Evolutionary conservation across 2,888 invertebrate species (phyloP).

Genomic region (Platerodrilus igneus): DNA sequence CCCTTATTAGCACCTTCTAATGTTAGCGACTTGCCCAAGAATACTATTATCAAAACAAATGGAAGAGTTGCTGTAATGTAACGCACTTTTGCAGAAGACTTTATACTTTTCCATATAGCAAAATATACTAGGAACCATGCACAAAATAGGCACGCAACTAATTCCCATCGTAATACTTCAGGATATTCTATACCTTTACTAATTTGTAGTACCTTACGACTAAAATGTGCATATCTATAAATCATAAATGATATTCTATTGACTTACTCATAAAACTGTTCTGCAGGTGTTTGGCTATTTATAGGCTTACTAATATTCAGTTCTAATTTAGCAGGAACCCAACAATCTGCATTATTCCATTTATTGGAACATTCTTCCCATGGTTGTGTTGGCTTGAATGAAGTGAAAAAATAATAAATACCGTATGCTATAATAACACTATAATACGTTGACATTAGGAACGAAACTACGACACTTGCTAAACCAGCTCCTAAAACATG

Average conservation of each 20-base stretch:
- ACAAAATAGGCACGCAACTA: conserved; percentile 81
- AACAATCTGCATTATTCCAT: conserved; percentile 82
- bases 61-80: conserved; percentile 93
- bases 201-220: conserved; percentile 81
- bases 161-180: conserved; percentile 79
- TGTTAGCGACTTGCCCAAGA: conserved; percentile 83
- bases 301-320: conserved; percentile 63
- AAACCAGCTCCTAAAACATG: conserved; percentile 88
- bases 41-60: conserved; percentile 79
- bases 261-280: conserved; percentile 88
- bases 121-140: conserved; percentile 95
- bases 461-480: conserved; percentile 90
- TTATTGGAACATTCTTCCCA: conserved; percentile 85
- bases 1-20: conserved; percentile 85
- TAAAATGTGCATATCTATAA: conserved; percentile 48
- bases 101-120: conserved; percentile 93
- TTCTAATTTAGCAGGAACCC: conserved; percentile 61
- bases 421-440: conserved; percentile 94
- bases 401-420: conserved; percentile 88
- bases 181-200: conserved; percentile 79
- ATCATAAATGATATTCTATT: no score
- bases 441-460: conserved; percentile 92
- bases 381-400: conserved; percentile 81
- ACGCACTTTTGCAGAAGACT: conserved; percentile 86
- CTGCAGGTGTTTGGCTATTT: conserved; percentile 77